phyloP scores from a whole-genome alignment of 2,888 invertebrate genomes.

The Pachycephus smyrnensis region DNA sequence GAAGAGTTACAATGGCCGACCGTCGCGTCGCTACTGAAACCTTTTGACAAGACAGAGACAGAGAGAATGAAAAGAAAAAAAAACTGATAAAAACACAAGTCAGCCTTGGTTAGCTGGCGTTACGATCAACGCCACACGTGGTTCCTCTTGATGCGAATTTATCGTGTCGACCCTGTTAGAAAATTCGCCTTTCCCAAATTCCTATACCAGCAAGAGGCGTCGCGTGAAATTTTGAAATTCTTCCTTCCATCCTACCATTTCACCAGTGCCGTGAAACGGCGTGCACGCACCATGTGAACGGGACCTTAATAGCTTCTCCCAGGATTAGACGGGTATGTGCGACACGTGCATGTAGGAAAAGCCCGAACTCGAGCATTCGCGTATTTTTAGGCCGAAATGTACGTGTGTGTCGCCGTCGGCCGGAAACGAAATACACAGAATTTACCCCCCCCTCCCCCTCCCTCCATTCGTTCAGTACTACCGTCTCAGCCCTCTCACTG shows the following conservation, averaged over 20 bases:
- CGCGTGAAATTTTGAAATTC: neutral
- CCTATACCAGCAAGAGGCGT: neutral
- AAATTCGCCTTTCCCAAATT: neutral
- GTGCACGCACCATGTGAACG: neutral
- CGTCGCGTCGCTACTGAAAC: too few relatives aligned
- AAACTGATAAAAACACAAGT: neutral
- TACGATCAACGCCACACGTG: neutral
- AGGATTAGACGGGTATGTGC: constrained; percentile 9
- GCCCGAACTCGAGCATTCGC: constrained; percentile 20
- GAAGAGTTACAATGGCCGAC: neutral
- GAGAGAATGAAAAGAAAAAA: too few relatives aligned
- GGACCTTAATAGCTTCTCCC: neutral
- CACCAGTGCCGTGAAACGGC: neutral
- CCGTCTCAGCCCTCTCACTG: neutral
- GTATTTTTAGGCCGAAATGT: constrained; percentile 22
- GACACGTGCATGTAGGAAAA: constrained; percentile 16
- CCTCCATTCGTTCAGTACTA: neutral
- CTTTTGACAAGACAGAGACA: too few relatives aligned
- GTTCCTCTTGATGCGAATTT: neutral
- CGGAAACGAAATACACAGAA: constrained; percentile 30
- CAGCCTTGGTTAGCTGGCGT: neutral
- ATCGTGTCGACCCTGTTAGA: neutral
- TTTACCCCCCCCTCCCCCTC: constrained; percentile 23
- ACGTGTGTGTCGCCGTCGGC: constrained; percentile 20
- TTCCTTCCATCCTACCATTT: neutral